Conservation (phyloP, 1,140 invertebrate species). For the Amyelois transitella region DNA sequence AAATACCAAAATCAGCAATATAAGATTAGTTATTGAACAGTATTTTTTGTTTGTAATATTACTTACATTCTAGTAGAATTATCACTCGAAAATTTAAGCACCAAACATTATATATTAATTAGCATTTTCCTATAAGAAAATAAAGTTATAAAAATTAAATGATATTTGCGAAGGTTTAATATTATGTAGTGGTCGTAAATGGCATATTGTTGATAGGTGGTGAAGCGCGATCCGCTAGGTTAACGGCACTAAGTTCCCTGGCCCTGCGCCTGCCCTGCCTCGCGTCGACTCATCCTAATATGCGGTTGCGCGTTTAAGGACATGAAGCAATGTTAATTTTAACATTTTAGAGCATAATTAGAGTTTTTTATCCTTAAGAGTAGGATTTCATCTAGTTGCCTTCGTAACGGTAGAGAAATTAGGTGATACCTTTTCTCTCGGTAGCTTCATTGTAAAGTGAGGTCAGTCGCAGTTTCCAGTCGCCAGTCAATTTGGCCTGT, state of each 20-base stretch:
- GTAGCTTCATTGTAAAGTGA: slow-evolving; percentile 61
- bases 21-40: slow-evolving; percentile 42
- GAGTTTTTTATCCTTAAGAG: slow-evolving; percentile 69
- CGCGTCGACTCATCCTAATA: slow-evolving; percentile 20
- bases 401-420: slow-evolving; percentile 69
- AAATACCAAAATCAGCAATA: slow-evolving; percentile 54
- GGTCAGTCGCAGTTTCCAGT: slow-evolving; percentile 45
- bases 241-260: slow-evolving; percentile 57
- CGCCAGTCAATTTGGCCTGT: slow-evolving; percentile 62
- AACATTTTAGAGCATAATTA: slow-evolving; percentile 69
- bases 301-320: slow-evolving; percentile 48
- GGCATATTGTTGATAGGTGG: slow-evolving; percentile 21
- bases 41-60: slow-evolving; percentile 46
- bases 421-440: slow-evolving; percentile 69
- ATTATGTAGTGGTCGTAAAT: slow-evolving; percentile 30
- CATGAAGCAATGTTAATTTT: slow-evolving; percentile 73
- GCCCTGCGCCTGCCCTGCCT: slow-evolving; percentile 17
- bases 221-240: slow-evolving; percentile 12
- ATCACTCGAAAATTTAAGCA: slow-evolving; percentile 53
- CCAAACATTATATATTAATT: slow-evolving; percentile 51
- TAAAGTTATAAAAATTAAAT: slow-evolving; percentile 34
- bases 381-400: slow-evolving; percentile 73
- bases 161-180: slow-evolving; percentile 35
- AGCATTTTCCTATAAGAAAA: slow-evolving; percentile 48
- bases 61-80: slow-evolving; percentile 37